Evolutionary conservation across 1,140 invertebrate genomes (phyloP).

Genomic region (Potamilus streckersoni): DNA sequence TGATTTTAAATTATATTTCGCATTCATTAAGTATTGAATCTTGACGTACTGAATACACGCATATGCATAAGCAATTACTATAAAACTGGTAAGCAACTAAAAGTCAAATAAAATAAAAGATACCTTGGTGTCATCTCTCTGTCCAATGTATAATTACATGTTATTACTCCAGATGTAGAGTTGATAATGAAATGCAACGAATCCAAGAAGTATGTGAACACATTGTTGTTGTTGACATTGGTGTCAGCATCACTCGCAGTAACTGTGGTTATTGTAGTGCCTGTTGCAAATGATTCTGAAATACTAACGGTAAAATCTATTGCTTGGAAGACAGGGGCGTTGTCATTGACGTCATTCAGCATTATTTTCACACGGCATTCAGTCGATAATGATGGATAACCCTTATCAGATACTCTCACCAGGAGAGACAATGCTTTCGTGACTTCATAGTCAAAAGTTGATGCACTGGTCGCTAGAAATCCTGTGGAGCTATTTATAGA

Average conservation of each 20-base stretch:
- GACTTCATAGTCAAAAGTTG: constrained; percentile 34
- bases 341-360: constrained; percentile 31
- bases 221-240: constrained; percentile 20
- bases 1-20: no score
- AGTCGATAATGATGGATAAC: constrained; percentile 66
- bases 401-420: constrained; percentile 25
- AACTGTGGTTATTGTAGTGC: constrained; percentile 10
- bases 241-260: constrained; percentile 24
- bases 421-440: constrained; percentile 23
- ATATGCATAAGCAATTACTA: no score
- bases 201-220: constrained; percentile 10
- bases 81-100: no score
- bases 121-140: constrained; percentile 31
- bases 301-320: constrained; percentile 20
- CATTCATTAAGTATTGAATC: no score
- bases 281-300: constrained; percentile 7
- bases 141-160: constrained; percentile 22
- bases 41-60: no score
- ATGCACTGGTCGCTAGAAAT: constrained; percentile 6
- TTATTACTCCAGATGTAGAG: constrained; percentile 13
- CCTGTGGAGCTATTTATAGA: constrained; percentile 18
- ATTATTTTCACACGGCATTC: constrained; percentile 31
- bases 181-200: constrained; percentile 22
- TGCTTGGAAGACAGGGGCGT: constrained; percentile 19
- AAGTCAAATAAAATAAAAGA: neutral